phyloP scores from a whole-genome alignment of 1,140 invertebrate species.

The Eriocheir sinensis region DNA sequence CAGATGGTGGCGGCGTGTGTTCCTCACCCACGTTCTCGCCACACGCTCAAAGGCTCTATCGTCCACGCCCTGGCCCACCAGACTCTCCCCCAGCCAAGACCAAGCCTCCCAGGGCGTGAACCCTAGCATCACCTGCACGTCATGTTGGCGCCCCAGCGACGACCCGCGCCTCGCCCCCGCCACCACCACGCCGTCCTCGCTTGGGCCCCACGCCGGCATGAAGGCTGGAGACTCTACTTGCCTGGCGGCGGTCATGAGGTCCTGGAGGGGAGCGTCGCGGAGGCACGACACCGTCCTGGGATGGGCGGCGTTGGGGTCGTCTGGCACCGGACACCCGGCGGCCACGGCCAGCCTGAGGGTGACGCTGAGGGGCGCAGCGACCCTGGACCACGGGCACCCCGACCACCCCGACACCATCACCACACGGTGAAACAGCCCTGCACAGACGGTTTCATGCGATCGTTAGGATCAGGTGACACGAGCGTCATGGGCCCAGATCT shows the following conservation, averaged over 20 bases:
- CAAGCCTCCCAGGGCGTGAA: conserved; percentile 78
- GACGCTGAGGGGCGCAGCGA: conserved; percentile 78
- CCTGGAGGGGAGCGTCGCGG: conserved; percentile 88
- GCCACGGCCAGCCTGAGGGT: conserved; percentile 78
- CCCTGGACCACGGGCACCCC: conserved; percentile 86
- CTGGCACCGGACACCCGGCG: conserved; percentile 76
- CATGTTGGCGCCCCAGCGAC: conserved; percentile 92
- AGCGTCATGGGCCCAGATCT: background rate
- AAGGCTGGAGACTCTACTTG: conserved; percentile 92
- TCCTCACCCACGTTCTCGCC: conserved; percentile 78
- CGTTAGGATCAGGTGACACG: background rate
- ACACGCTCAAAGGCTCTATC: conserved; percentile 71
- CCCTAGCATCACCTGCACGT: conserved; percentile 86
- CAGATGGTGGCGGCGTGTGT: conserved; percentile 79
- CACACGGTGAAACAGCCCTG: conserved; percentile 84
- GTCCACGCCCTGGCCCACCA: conserved; percentile 76
- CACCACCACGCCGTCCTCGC: conserved; percentile 93
- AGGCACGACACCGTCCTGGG: conserved; percentile 85
- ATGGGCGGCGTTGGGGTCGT: conserved; percentile 68
- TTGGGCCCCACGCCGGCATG: conserved; percentile 91
- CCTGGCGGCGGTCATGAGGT: conserved; percentile 86
- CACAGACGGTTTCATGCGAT: conserved; percentile 77
- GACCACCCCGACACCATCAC: conserved; percentile 88
- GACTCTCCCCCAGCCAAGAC: conserved; percentile 76
- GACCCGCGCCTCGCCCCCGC: conserved; percentile 44